Evolutionary conservation across 1,140 invertebrate species (phyloP).

Genomic region (Venustaconcha ellipsiformis): DNA sequence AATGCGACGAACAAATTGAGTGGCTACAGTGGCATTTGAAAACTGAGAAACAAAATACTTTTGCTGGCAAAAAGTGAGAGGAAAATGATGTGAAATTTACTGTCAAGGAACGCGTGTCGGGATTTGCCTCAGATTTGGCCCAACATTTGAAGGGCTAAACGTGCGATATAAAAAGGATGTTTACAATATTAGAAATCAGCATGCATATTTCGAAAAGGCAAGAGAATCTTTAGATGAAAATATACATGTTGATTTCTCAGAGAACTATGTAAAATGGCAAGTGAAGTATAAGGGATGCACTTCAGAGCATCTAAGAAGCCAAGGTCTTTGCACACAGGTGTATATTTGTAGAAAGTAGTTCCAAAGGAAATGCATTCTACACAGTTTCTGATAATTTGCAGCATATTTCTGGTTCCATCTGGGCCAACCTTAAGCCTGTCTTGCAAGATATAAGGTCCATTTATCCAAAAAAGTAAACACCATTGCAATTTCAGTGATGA

Average conservation of each 20-base stretch:
- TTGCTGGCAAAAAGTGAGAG: conserved; percentile 11
- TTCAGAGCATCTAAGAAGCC: conserved; percentile 38
- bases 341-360: conserved; percentile 9
- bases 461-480: conserved; percentile 25
- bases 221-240: conserved; percentile 6
- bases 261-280: conserved; percentile 33
- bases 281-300: conserved; percentile 37
- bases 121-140: background rate
- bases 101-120: conserved; percentile 3
- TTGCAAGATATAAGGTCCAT: conserved; percentile 23
- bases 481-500: conserved; percentile 35
- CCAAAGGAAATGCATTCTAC: conserved; percentile 10
- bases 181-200: background rate
- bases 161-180: conserved; percentile 1
- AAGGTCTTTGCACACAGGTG: conserved; percentile 3
- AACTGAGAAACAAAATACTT: conserved; percentile 10
- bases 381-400: conserved; percentile 25
- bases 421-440: conserved; percentile 31
- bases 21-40: conserved; percentile 21
- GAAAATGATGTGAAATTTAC: conserved; percentile 8
- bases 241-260: conserved; percentile 36
- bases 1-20: background rate
- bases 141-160: conserved; percentile 7
- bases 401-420: conserved; percentile 35
- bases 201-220: background rate